These are phyloP conservation scores for Chlorops oryzae DNA, from an alignment of 1,140 invertebrate species.

Conservation along the genomic window DNA sequence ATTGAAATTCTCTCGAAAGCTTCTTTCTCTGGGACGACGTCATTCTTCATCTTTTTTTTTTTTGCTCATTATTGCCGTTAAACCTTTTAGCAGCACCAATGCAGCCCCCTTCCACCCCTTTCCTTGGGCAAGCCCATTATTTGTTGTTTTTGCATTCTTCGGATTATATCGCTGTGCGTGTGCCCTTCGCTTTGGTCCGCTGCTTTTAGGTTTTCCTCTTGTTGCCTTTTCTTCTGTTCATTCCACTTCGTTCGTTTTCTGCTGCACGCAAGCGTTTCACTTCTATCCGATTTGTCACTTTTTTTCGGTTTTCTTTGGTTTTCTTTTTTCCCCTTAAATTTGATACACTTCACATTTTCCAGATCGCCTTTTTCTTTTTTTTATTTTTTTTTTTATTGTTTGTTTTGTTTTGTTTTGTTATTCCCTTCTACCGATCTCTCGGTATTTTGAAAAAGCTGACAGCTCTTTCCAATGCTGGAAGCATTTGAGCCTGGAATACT, in stretches of 20 bases:
- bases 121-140: too few species aligned
- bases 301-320: slow-evolving; percentile 15
- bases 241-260: slow-evolving; percentile 28
- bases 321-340: slow-evolving; percentile 17
- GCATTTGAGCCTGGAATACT: too few species aligned
- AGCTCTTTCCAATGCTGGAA: too few species aligned
- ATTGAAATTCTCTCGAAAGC: neutral
- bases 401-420: slow-evolving; percentile 33
- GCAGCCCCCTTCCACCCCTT: too few species aligned
- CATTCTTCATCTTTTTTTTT: neutral
- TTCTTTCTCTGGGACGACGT: neutral
- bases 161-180: too few species aligned
- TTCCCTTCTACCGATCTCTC: slow-evolving; percentile 20
- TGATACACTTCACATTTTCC: slow-evolving; percentile 28
- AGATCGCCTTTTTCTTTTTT: slow-evolving; percentile 20
- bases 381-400: slow-evolving; percentile 16
- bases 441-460: too few species aligned
- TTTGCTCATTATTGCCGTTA: neutral
- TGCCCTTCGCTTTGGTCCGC: too few species aligned
- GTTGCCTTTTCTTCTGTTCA: too few species aligned
- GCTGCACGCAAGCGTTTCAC: neutral
- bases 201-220: too few species aligned
- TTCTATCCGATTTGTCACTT: neutral
- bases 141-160: too few species aligned
- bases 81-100: too few species aligned